Base-by-base conservation (phyloP, 2,113 vertebrate species). In the Felis chaus region DNA sequence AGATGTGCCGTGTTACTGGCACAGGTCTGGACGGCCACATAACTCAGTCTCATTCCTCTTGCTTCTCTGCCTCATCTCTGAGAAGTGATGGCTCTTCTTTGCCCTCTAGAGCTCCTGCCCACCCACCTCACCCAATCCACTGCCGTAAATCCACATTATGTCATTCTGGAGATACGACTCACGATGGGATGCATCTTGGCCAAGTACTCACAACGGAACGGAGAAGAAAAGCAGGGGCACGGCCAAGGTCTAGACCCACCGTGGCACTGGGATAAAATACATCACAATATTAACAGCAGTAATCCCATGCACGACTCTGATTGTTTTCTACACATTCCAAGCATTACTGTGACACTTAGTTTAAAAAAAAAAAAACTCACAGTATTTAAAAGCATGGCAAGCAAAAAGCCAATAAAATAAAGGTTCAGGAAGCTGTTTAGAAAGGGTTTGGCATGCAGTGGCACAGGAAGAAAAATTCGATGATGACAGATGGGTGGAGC, bases 1-100 rank as follows among this genome's bases (percentile, higher is more conserved):
- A 1, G 2, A 16, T 4, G 31, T 5, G 13, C 18, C 3, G 16
- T 39, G 0, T 5, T 3, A 6, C 36, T 45, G n/a, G 48, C 8
- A 1, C 19, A 4, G 8, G 1, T 5, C 21, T n/a, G 29, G 25
- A 31, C 12, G 36, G 36, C 53, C 55, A 13, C 4, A 18, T 0
- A 73, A 25, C n/a, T 29, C 71, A 3, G n/a, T 23, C 39, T 68
- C 48, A 11, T 19, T 15, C 14, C 7, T 86, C 29, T 36, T 18
- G 48, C 57, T 76, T 91, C 45, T 50, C 33, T 31, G 12, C 27
- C n/a, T 69, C 53, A 33, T 82, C 66, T 25, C 53, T n/a, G 63
- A 48, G 48, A 55, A 48, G 9, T 25, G 21, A 33, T 14, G 33
- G 65, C 71, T 68, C 68, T 25, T 45, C 10, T 31, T 57, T 78